Evolutionary conservation across 1,140 invertebrate species (phyloP).

Genomic region (Spodoptera litura): DNA sequence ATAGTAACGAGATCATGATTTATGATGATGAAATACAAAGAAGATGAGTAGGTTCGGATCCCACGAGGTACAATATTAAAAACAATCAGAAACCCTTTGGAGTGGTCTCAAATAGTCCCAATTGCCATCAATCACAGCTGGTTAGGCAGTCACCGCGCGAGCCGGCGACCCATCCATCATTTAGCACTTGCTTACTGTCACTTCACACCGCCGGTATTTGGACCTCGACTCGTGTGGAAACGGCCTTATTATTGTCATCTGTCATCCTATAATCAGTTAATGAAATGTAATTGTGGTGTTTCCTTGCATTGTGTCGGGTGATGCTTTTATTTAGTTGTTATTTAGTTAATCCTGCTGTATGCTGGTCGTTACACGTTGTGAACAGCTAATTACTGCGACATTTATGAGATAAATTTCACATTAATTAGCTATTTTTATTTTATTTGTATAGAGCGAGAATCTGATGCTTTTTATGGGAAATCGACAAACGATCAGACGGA

Average conservation of each 20-base stretch:
- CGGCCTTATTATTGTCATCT: conserved; percentile 20
- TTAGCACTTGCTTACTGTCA: conserved; percentile 35
- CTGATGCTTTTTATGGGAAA: too few species aligned
- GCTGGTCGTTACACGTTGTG: too few species aligned
- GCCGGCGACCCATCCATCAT: conserved; percentile 39
- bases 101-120: not conserved
- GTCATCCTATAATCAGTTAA: not conserved
- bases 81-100: conserved; percentile 34
- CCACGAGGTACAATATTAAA: conserved; percentile 21
- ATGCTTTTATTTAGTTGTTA: too few species aligned
- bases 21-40: too few species aligned
- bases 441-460: too few species aligned
- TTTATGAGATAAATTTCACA: too few species aligned
- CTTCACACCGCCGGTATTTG: not conserved
- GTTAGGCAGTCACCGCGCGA: conserved; percentile 13
- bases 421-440: too few species aligned
- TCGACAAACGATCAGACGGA: too few species aligned
- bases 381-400: too few species aligned
- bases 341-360: too few species aligned
- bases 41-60: not conserved
- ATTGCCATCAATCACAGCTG: conserved; percentile 39
- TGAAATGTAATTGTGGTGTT: too few species aligned
- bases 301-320: not conserved
- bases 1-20: too few species aligned
- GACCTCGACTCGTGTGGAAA: not conserved